A percentile compares a stretch with the other conserved stretches of the same genome.
These are phyloP conservation scores for Apocrypta bakeri DNA, from an alignment of 1,140 invertebrate species.

Conservation along the genomic window DNA sequence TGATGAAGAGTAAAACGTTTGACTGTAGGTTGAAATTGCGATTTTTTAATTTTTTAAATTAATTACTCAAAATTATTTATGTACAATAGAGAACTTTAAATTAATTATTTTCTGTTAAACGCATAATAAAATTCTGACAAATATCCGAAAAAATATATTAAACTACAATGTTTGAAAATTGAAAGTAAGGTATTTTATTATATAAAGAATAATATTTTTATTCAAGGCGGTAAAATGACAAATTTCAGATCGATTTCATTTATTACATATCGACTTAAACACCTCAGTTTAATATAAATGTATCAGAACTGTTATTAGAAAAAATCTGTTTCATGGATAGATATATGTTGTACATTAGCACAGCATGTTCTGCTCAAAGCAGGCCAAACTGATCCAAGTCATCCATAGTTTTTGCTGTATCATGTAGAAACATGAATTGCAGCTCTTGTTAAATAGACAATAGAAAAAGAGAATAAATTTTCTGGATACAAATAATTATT, in stretches of 20 bases:
- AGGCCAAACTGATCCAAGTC: constrained; percentile 36
- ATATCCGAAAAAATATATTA: background rate
- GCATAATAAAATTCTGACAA: background rate
- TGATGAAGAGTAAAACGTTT: background rate
- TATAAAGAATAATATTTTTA: constrained; percentile 6
- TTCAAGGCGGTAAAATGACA: background rate
- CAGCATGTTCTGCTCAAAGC: constrained; percentile 12
- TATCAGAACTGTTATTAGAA: background rate
- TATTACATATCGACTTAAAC: background rate
- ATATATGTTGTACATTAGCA: constrained; percentile 19
- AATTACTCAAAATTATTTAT: constrained; percentile 10
- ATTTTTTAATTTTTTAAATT: constrained; percentile 9
- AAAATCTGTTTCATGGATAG: background rate
- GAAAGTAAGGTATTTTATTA: constrained; percentile 12
- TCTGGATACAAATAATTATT: constrained; percentile 26
- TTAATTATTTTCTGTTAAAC: background rate
- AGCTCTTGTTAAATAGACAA: constrained; percentile 40
- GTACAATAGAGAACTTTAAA: background rate
- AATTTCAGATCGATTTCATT: background rate
- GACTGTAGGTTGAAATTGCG: background rate
- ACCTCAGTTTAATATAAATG: background rate
- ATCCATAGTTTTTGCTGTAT: constrained; percentile 24
- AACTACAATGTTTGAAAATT: background rate
- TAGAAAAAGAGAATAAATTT: constrained; percentile 29
- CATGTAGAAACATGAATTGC: background rate